Evolutionary conservation across 2,797 vertebrate genomes (phyloP).

Genomic region (Rhynchonycteris naso): DNA sequence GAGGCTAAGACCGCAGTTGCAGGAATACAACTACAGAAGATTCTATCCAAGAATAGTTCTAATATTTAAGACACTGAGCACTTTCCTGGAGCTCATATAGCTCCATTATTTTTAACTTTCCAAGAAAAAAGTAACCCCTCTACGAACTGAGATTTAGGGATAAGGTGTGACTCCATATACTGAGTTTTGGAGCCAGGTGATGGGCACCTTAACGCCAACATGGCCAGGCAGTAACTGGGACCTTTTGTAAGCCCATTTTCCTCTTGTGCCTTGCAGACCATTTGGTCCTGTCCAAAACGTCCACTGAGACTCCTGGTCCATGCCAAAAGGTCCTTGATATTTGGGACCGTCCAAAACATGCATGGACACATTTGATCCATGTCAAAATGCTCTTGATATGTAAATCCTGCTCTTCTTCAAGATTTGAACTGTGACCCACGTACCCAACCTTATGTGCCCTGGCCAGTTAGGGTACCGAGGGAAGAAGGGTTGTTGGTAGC

Average conservation of each 20-base stretch:
- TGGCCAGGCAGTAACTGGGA: not conserved
- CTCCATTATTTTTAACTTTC: not conserved
- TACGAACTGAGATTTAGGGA: not conserved
- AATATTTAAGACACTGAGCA: conserved; percentile 1
- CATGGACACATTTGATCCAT: not conserved
- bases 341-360: not conserved
- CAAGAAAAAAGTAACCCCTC: not conserved
- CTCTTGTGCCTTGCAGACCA: not conserved
- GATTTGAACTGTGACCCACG: not conserved
- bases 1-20: not conserved
- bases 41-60: not conserved
- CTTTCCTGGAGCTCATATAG: not conserved
- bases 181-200: not conserved
- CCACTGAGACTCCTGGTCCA: not conserved
- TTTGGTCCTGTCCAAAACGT: not conserved
- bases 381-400: not conserved
- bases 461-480: no score
- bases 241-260: not conserved
- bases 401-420: not conserved
- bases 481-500: not conserved
- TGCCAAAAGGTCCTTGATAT: not conserved
- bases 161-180: not conserved
- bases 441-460: not conserved
- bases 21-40: conserved; percentile 1
- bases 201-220: not conserved